Conservation (phyloP, 2,888 invertebrate genomes). For the Dryocosmus kuriphilus region DNA sequence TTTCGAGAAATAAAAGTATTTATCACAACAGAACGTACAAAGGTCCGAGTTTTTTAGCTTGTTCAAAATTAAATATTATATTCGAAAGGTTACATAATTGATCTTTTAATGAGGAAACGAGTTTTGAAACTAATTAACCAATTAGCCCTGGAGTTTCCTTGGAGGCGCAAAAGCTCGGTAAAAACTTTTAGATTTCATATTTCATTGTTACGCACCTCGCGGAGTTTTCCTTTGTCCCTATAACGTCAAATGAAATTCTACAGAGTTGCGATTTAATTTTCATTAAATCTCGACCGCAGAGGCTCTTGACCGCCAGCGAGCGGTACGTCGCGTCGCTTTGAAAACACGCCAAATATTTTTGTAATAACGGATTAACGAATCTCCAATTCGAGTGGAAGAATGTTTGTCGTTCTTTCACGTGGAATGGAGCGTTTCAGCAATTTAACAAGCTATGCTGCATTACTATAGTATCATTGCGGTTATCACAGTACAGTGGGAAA, state of each 20-base stretch:
- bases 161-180: neutral
- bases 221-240: slow-evolving; percentile 22
- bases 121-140: neutral
- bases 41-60: neutral
- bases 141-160: neutral
- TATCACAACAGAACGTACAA: neutral
- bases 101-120: slow-evolving; percentile 3
- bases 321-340: slow-evolving; percentile 54
- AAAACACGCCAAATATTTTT: slow-evolving; percentile 59
- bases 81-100: neutral
- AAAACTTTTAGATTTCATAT: slow-evolving; percentile 13
- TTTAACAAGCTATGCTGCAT: slow-evolving; percentile 6
- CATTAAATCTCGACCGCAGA: slow-evolving; percentile 59
- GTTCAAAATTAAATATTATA: neutral
- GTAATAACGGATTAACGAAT: slow-evolving; percentile 61
- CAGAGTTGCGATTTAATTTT: slow-evolving; percentile 53
- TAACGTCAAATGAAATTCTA: slow-evolving; percentile 37
- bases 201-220: slow-evolving; percentile 18
- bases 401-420: slow-evolving; percentile 37
- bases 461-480: neutral
- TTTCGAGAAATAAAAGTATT: neutral
- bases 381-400: slow-evolving; percentile 46
- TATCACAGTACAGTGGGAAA: neutral
- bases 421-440: slow-evolving; percentile 31
- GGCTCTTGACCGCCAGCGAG: slow-evolving; percentile 34